phyloP scores from a whole-genome alignment of 2,113 vertebrate species.

The pig (Sus scrofa) region DNA sequence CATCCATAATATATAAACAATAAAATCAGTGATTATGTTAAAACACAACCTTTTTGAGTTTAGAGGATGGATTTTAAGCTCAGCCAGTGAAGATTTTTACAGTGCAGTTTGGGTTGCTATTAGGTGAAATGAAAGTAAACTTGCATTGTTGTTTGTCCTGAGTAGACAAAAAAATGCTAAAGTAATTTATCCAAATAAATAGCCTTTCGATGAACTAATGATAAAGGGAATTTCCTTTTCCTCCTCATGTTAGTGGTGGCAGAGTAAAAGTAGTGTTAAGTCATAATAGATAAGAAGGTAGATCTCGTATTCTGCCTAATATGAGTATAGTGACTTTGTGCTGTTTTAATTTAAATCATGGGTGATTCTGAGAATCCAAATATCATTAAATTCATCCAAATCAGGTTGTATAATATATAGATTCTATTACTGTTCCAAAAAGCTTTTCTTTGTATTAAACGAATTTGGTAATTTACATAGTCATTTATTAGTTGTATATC shows the following conservation, averaged over 20 bases:
- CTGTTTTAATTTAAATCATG: conserved; percentile 22
- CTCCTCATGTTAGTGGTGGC: fast-evolving
- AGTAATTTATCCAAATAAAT: not conserved
- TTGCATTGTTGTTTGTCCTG: not conserved
- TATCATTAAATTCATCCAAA: not conserved
- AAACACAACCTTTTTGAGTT: not conserved
- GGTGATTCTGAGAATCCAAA: not conserved
- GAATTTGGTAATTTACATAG: not conserved
- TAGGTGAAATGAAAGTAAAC: not conserved
- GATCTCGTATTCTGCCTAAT: not conserved
- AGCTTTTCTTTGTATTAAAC: not conserved
- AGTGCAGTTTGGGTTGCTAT: not conserved
- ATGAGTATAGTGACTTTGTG: not conserved
- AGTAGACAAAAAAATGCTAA: not conserved
- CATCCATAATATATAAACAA: not conserved
- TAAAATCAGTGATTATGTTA: not conserved
- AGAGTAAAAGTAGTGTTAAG: not conserved
- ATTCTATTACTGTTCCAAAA: not conserved
- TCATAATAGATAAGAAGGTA: not conserved
- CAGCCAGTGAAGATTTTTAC: not conserved
- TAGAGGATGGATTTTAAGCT: not conserved
- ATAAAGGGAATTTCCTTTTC: not conserved
- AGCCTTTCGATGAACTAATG: not conserved
- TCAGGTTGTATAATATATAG: not conserved
- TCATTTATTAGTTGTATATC: not conserved